These are phyloP conservation scores for Eudyptes chrysolophus DNA, from an alignment of 2,113 vertebrate genomes.

Conservation along the genomic window DNA sequence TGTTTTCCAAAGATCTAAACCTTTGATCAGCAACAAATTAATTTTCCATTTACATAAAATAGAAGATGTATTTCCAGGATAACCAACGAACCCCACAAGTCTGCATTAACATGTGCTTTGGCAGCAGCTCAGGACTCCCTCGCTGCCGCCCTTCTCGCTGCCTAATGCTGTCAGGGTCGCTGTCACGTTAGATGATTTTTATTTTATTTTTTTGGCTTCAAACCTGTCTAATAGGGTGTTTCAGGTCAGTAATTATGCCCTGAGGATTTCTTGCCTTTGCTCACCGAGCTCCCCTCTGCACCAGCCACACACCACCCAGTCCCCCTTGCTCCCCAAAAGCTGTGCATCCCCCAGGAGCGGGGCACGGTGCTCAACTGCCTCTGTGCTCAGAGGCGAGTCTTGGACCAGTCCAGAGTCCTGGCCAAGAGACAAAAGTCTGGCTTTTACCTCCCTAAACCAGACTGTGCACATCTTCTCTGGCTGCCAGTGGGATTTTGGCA, in stretches of 20 bases:
- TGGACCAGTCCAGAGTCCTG: background rate
- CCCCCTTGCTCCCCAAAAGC: background rate
- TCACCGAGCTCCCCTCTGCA: background rate
- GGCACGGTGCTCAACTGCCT: background rate
- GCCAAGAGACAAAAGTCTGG: background rate
- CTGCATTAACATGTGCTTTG: constrained; percentile 4
- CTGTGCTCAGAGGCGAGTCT: background rate
- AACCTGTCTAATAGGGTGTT: constrained; percentile 12
- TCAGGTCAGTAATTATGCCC: background rate
- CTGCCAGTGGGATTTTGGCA: background rate
- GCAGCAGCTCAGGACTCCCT: constrained; percentile 47
- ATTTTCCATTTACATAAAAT: constrained; percentile 72
- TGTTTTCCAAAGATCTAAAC: constrained; percentile 55
- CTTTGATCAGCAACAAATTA: constrained; percentile 66
- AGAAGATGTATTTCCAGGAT: constrained; percentile 63
- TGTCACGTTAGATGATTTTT: constrained; percentile 42
- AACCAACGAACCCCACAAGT: constrained; percentile 41
- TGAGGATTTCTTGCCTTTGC: constrained; percentile 2
- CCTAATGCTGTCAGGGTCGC: background rate
- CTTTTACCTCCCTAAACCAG: background rate
- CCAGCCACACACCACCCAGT: background rate
- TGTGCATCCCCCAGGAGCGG: background rate
- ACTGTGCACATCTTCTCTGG: background rate
- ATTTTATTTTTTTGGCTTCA: constrained; percentile 40
- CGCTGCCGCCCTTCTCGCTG: background rate